A percentile compares a stretch with the other conserved stretches of the same genome.
Evolutionary conservation across 2,888 invertebrate genomes (phyloP).

Genomic region (Hecatera dysodea): DNA sequence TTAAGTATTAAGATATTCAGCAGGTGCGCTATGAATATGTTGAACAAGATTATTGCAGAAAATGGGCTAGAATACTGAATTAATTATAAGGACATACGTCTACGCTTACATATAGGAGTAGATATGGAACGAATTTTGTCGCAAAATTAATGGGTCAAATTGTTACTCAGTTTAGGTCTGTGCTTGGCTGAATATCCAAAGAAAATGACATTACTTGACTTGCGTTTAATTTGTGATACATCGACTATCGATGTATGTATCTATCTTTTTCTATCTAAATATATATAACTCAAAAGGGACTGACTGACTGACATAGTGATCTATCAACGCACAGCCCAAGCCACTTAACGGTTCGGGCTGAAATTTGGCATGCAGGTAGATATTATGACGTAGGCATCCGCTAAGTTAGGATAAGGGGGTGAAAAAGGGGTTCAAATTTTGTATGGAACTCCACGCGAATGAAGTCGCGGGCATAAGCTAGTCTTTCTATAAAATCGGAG

Average conservation of each 20-base stretch:
- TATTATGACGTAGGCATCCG: too few species aligned
- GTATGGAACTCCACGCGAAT: too few species aligned
- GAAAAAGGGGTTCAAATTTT: too few species aligned
- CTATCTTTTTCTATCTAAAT: too few species aligned
- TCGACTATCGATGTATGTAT: too few species aligned
- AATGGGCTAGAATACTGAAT: slow-evolving; percentile 1
- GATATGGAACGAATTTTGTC: not conserved
- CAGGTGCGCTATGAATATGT: slow-evolving; percentile 3
- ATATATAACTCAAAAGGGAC: too few species aligned
- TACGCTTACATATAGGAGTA: not conserved
- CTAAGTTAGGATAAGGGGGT: too few species aligned
- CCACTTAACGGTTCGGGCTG: too few species aligned
- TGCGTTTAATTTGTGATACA: not conserved
- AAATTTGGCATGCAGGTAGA: too few species aligned
- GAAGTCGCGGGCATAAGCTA: too few species aligned
- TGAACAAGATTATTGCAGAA: not conserved
- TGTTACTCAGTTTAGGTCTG: not conserved
- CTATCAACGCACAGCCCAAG: too few species aligned
- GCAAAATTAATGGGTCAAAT: not conserved
- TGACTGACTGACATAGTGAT: too few species aligned
- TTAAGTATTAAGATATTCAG: slow-evolving; percentile 1
- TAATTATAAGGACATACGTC: not conserved
- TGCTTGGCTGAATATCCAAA: not conserved
- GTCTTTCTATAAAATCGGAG: not conserved
- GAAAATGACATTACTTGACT: not conserved